phyloP scores from a whole-genome alignment of 1,140 invertebrate species.

The Nixonia krombeini region DNA sequence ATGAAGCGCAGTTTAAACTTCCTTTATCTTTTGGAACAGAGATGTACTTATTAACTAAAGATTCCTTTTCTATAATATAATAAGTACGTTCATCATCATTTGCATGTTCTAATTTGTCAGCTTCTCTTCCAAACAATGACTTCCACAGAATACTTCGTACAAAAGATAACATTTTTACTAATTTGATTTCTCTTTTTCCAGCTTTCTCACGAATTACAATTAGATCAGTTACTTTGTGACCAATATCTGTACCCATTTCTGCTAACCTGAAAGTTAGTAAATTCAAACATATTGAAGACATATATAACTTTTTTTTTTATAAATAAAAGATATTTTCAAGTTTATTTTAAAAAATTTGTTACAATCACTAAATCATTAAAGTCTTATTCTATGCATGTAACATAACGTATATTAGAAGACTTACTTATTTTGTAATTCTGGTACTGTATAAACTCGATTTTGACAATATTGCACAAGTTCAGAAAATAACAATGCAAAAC shows the following conservation, averaged over 20 bases:
- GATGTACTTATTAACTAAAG: conserved; percentile 96
- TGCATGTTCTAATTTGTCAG: conserved; percentile 97
- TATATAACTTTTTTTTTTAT: no score
- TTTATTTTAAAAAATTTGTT: no score
- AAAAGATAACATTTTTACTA: conserved; percentile 95
- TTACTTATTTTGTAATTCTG: conserved; percentile 94
- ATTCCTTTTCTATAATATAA: conserved; percentile 99
- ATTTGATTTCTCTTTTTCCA: conserved; percentile 95
- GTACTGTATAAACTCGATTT: conserved; percentile 93
- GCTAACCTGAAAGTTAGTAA: conserved; percentile 80
- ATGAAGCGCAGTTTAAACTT: conserved; percentile 97
- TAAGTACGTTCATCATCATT: conserved; percentile 98
- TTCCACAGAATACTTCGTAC: conserved; percentile 98
- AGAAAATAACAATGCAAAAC: conserved; percentile 96
- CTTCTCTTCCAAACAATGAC: conserved; percentile 97
- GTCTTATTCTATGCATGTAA: no score
- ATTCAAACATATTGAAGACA: not conserved
- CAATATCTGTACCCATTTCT: conserved; percentile 95
- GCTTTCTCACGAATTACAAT: conserved; percentile 94
- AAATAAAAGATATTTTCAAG: no score
- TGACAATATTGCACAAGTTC: conserved; percentile 99
- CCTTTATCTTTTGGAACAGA: conserved; percentile 98
- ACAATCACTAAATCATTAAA: no score
- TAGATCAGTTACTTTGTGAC: conserved; percentile 92
- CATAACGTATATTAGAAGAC: no score